phyloP scores from a whole-genome alignment of 2,888 invertebrate species.

The Bruchidius siliquastri region DNA sequence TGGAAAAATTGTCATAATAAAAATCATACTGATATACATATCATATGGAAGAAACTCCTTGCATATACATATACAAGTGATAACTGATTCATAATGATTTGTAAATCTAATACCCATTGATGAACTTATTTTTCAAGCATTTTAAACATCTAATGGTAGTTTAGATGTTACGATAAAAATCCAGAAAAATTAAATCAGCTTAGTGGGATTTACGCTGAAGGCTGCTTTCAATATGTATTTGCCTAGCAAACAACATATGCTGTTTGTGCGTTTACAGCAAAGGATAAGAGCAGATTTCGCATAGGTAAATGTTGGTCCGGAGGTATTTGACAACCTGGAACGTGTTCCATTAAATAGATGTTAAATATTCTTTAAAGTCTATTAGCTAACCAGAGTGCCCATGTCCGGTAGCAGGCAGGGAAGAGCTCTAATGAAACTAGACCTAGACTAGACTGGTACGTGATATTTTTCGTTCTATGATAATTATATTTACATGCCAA shows the following conservation, averaged over 20 bases:
- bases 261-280: not conserved
- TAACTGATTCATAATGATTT: too few species aligned
- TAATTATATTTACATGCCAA: too few species aligned
- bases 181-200: not conserved
- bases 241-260: not conserved
- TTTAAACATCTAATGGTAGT: too few species aligned
- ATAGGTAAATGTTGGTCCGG: not conserved
- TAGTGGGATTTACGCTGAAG: not conserved
- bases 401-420: not conserved
- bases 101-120: too few species aligned
- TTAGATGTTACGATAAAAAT: too few species aligned
- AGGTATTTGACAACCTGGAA: slow-evolving; percentile 10
- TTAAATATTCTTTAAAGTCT: slow-evolving; percentile 40
- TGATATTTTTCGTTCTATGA: too few species aligned
- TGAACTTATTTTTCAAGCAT: too few species aligned
- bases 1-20: too few species aligned
- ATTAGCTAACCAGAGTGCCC: slow-evolving; percentile 23
- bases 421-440: not conserved
- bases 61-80: too few species aligned
- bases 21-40: too few species aligned
- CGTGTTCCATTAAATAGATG: slow-evolving; percentile 36
- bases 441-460: too few species aligned
- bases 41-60: too few species aligned
- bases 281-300: not conserved
- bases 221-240: not conserved